Base-by-base conservation (phyloP, 2,888 invertebrate genomes). In the Clanis bilineata region DNA sequence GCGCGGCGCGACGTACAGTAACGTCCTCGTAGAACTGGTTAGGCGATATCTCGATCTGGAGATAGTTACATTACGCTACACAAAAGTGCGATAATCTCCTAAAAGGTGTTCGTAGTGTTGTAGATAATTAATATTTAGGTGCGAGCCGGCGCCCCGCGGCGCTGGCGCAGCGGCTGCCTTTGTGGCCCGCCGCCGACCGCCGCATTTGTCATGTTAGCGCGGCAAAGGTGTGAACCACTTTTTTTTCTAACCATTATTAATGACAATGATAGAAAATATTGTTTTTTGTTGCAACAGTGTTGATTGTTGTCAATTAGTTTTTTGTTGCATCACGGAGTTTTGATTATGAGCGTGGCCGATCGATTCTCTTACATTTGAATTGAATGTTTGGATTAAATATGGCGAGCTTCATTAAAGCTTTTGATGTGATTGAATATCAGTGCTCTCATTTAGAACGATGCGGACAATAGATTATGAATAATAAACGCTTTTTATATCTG, bases 201-300 rank as follows among this genome's bases (percentile, higher is more conserved):
- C 85, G 84, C 90, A 89, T 92, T 92, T 91, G 91, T 91, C 91
- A 91, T 90, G 91, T 92, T 91, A 90, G 88, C 88, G 83, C 86
- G 82, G 82, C 85, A 85, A 88, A 92, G 90, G 91, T 92, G 91
- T 92, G 91, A 91, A 91, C 87, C 83, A 84, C 85, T 90, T 90
- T 91, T 38, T 45, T 88, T 91, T 89, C 82, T 83, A 86, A 87
- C 82, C 74, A 88, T 90, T 88, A 90, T 87, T 88, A 90, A 89
- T 90, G 88, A 89, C 90, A 90, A 88, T 88, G 86, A 88, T 89
- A 90, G 87, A 88, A 90, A 89, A 88, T 86, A 88, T 88, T 86
- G 84, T 90, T 90, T 88, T 88, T 90, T 90, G 81, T 85, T 85
- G 79, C 83, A 83, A 81, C 83, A 83, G 74, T 85, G 86, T 86